Evolutionary conservation across 1,140 invertebrate species (phyloP).

Genomic region (Trichonephila clavata): DNA sequence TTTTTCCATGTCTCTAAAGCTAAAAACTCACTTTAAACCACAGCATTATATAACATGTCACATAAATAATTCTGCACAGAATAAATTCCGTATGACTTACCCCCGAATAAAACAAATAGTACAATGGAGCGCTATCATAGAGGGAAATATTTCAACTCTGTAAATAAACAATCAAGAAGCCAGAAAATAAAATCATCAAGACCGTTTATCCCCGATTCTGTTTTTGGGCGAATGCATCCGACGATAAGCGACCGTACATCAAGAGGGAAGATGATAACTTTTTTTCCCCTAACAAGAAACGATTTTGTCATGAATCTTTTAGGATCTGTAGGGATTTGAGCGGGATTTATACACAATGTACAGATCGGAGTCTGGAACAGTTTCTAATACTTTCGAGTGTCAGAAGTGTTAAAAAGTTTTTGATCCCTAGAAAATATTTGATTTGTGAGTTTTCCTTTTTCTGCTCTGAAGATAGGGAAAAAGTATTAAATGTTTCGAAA

Average conservation of each 20-base stretch:
- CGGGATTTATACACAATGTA: background rate
- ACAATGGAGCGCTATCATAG: too few relatives aligned
- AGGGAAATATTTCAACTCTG: background rate
- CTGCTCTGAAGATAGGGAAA: too few relatives aligned
- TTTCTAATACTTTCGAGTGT: slow-evolving; percentile 7
- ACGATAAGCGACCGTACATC: background rate
- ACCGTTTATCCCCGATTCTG: background rate
- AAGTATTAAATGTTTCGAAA: too few relatives aligned
- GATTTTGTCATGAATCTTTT: background rate
- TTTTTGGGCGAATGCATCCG: background rate
- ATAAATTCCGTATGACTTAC: too few relatives aligned
- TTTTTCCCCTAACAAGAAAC: background rate
- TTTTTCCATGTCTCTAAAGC: too few relatives aligned
- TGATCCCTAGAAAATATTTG: background rate
- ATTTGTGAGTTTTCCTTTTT: background rate
- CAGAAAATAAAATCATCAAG: slow-evolving; percentile 17
- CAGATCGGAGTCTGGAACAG: background rate
- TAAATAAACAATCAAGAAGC: background rate
- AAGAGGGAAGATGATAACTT: background rate
- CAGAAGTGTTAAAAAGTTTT: background rate
- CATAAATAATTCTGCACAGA: too few relatives aligned
- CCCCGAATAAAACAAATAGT: too few relatives aligned
- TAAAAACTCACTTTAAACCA: too few relatives aligned
- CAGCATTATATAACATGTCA: too few relatives aligned
- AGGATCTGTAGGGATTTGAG: background rate